Evolutionary conservation across 2,797 vertebrate genomes (phyloP), one percentile per base, ranked within the genome.

Genomic region (Lindbergichthys nudifrons): DNA sequence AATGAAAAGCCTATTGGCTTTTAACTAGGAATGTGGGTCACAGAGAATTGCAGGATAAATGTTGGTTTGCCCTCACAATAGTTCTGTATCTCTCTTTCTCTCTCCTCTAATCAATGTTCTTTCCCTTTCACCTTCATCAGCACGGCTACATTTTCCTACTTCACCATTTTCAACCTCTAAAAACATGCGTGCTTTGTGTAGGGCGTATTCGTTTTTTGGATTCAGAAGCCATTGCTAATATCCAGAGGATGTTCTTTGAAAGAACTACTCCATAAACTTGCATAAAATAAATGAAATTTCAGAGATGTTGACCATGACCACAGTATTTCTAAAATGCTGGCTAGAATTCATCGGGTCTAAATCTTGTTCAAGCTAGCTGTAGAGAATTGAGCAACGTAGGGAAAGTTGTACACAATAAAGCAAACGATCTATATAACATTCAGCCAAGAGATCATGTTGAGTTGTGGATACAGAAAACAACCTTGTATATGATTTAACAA

Each of bases 1-100:
- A 89, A 88, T 90, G 79, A 91, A 89, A 90, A 85, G 77, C 79
- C 83, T 73, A 65, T 89, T 81, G 81, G 78, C 74, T 84, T 81
- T 76, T 81, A 69, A 82, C 83, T 72, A 69, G 75, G 84, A 85
- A 90, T 85, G 70, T 70, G 76, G 86, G 83, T 82, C 73, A 77
- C 46, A 61, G 50, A 77, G 70, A 82, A 77, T 15, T 75, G 66
- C 57, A 69, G 71, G 73, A 83, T 79, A 79, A 72, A 76, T 42
- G 53, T 65, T 63, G 53, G 67, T 73, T 69, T 81, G 39, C 64
- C 65, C 64, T 85, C 75, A 43, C 67, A 47, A 54, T 75, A 48
- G n/a, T 66, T 69, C 48, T 58, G n/a, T 47, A 41, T 59, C 51
- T 65, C n/a, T 48, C 10, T 45, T 1, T 65, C 32, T 48, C 10